Evolutionary conservation across 2,113 vertebrate genomes (phyloP).

Genomic region (Dendropsophus ebraccatus): DNA sequence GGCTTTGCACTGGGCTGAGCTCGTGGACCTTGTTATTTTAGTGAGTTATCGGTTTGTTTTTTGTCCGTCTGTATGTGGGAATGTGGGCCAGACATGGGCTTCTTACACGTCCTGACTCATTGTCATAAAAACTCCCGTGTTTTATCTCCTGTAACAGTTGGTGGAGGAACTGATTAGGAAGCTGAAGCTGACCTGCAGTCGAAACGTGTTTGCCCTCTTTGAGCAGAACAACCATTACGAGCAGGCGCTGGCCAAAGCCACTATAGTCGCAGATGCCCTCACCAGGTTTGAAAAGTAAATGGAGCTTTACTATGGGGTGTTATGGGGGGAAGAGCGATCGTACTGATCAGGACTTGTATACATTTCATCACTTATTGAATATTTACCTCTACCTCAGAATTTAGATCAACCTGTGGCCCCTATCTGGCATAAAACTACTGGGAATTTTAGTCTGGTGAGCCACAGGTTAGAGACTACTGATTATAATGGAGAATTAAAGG

Average conservation of each 20-base stretch:
- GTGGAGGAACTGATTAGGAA: conserved; percentile 85
- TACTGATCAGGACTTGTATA: no score
- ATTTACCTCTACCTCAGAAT: no score
- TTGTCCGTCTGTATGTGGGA: neutral
- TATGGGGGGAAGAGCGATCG: no score
- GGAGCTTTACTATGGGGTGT: neutral
- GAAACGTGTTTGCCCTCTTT: conserved; percentile 88
- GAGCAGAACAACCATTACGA: conserved; percentile 86
- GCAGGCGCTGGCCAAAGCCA: conserved; percentile 79
- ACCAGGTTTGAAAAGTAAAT: conserved; percentile 90
- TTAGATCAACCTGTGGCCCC: no score
- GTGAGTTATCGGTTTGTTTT: neutral
- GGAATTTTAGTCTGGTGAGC: no score
- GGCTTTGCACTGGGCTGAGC: no score
- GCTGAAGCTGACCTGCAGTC: conserved; percentile 87
- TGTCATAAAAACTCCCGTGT: neutral
- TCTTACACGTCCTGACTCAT: neutral
- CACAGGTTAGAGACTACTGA: no score
- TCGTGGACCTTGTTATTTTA: neutral
- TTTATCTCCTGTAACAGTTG: conserved; percentile 41
- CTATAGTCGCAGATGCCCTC: conserved; percentile 89
- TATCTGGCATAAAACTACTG: no score
- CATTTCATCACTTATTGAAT: no score
- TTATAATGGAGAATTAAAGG: no score
- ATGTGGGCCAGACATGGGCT: neutral